These are phyloP conservation scores for Mus pahari DNA, from an alignment of 2,113 vertebrate species.

Conservation along the genomic window DNA sequence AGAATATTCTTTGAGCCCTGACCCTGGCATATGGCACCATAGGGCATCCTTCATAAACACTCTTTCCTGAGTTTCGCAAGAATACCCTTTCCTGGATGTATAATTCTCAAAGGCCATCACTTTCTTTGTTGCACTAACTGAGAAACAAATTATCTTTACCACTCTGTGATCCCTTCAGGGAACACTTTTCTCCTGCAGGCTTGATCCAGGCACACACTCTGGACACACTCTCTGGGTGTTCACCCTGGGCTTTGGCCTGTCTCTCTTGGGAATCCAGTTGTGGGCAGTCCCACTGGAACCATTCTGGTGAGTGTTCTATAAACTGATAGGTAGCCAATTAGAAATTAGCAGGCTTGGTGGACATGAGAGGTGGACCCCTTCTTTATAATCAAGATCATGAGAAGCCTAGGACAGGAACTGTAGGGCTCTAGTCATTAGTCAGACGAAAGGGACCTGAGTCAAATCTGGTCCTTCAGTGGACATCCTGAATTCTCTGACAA, in stretches of 20 bases:
- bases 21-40: neutral
- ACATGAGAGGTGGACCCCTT: neutral
- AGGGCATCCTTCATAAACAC: neutral
- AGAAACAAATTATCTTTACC: neutral
- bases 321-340: neutral
- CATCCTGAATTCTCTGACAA: neutral
- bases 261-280: neutral
- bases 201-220: neutral
- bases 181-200: neutral
- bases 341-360: neutral
- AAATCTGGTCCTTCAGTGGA: neutral
- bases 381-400: neutral
- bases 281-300: neutral
- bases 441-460: neutral
- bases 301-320: neutral
- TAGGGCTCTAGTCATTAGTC: neutral
- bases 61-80: neutral
- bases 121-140: neutral
- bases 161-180: neutral
- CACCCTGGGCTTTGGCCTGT: neutral
- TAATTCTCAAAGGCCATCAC: no score
- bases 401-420: neutral
- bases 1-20: slow-evolving; percentile 6
- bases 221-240: neutral
- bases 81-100: neutral